These are phyloP conservation scores for Poecilia wingei DNA, from an alignment of 2,797 vertebrate species.

Conservation along the genomic window DNA sequence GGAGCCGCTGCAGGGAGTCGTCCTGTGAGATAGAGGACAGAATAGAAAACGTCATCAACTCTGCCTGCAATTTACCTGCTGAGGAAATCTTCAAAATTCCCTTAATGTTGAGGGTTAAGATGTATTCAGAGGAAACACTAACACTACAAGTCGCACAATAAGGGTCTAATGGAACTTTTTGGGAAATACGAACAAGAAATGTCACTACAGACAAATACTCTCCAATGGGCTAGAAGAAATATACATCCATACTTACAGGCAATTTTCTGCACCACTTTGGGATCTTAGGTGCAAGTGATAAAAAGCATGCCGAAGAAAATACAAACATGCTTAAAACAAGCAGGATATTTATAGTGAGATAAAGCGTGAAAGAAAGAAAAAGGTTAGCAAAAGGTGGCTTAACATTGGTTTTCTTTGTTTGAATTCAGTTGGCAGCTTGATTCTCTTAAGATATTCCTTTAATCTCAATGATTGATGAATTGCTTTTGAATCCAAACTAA, in stretches of 20 bases:
- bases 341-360: slow-evolving; percentile 21
- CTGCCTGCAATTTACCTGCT: neutral
- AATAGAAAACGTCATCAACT: neutral
- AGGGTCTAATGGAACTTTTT: neutral
- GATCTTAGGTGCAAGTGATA: slow-evolving; percentile 85
- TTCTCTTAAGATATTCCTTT: neutral
- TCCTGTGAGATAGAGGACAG: slow-evolving; percentile 77
- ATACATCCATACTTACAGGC: slow-evolving; percentile 89
- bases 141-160: neutral
- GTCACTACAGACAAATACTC: slow-evolving; percentile 18
- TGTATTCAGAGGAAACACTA: neutral
- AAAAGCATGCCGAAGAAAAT: slow-evolving; percentile 81
- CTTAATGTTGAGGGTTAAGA: neutral
- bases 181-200: neutral
- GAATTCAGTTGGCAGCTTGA: slow-evolving; percentile 1
- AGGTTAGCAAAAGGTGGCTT: neutral
- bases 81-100: neutral
- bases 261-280: slow-evolving; percentile 99
- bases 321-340: slow-evolving; percentile 63
- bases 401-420: slow-evolving; percentile 10
- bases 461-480: neutral
- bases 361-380: neutral
- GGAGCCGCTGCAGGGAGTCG: slow-evolving; percentile 97
- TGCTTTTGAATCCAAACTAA: slow-evolving; percentile 4
- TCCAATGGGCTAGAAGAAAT: too few relatives aligned